A percentile compares a stretch with the other conserved stretches of the same genome.
Conservation (phyloP, 2,888 invertebrate species). For the Polylopha cassiicola region DNA sequence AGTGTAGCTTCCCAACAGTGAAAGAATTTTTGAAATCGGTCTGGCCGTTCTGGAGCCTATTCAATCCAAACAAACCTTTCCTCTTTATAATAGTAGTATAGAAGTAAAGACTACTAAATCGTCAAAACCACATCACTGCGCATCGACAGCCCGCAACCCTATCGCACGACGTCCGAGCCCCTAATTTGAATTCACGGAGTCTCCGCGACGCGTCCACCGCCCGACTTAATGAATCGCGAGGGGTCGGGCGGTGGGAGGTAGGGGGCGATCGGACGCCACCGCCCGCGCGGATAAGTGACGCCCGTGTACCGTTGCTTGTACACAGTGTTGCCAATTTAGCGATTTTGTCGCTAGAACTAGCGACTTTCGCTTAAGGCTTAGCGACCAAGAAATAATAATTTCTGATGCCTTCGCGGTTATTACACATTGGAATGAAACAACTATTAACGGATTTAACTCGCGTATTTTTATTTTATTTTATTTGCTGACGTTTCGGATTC, state of each 20-base stretch:
- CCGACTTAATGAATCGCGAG: conserved; percentile 76
- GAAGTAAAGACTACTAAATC: conserved; percentile 17
- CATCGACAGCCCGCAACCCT: conserved; percentile 39
- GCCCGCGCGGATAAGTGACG: conserved; percentile 77
- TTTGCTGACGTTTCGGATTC: too few species aligned
- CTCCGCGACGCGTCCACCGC: conserved; percentile 76
- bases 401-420: too few species aligned
- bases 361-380: too few species aligned
- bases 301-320: conserved; percentile 64
- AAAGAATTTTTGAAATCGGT: too few species aligned
- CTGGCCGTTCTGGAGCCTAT: too few species aligned
- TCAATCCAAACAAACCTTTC: not conserved
- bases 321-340: too few species aligned
- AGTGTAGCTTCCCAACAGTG: too few species aligned
- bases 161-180: conserved; percentile 72
- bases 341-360: too few species aligned
- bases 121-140: conserved; percentile 27
- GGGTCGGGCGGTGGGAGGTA: conserved; percentile 49
- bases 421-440: too few species aligned
- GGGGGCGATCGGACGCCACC: conserved; percentile 72
- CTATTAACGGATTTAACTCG: too few species aligned
- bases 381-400: too few species aligned
- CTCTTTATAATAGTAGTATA: not conserved
- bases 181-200: conserved; percentile 78
- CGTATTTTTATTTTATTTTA: too few species aligned